phyloP scores from a whole-genome alignment of 2,113 vertebrate species.

The Mastomys natalensis region DNA sequence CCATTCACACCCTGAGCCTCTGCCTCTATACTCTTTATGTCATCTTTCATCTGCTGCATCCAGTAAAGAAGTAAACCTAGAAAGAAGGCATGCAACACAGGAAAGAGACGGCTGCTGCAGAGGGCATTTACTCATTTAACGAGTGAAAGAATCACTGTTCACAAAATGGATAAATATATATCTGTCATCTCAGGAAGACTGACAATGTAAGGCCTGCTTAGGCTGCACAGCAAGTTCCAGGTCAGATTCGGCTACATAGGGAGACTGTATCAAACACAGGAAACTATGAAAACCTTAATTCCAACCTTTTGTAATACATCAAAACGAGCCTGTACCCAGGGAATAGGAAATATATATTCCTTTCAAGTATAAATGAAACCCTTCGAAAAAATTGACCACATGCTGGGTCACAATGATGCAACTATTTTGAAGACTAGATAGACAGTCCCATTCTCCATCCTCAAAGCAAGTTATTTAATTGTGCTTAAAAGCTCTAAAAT shows the following conservation, averaged over 20 bases:
- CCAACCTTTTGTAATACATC: constrained; percentile 48
- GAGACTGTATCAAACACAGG: neutral
- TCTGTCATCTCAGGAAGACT: neutral
- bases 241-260: neutral
- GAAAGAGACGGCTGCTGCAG: neutral
- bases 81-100: neutral
- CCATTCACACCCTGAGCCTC: neutral
- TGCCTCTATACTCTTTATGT: neutral
- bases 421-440: neutral
- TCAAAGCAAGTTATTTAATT: constrained; percentile 32
- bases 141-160: neutral
- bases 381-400: constrained; percentile 54
- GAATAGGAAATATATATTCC: neutral
- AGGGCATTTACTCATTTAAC: neutral
- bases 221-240: neutral
- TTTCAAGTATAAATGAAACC: constrained; percentile 31
- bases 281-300: constrained; percentile 52
- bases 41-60: neutral
- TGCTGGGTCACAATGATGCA: constrained; percentile 28
- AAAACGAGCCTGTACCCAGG: constrained; percentile 27
- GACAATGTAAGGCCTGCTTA: neutral
- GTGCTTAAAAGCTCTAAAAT: neutral
- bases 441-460: neutral
- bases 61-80: neutral
- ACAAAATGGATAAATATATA: neutral